phyloP scores from a whole-genome alignment of 2,888 invertebrate genomes.

The Deroplatys truncata region DNA sequence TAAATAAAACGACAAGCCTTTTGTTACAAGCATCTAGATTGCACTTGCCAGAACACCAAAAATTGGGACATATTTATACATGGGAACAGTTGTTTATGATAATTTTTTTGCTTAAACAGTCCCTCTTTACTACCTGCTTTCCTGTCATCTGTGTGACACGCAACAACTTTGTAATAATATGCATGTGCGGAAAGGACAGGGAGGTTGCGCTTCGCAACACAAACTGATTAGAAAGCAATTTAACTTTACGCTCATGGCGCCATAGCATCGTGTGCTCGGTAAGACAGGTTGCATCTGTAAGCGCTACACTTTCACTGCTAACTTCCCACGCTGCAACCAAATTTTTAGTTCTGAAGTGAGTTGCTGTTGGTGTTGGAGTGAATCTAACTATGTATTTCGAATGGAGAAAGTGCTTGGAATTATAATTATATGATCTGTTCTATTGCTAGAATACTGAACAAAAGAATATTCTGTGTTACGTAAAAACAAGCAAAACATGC shows the following conservation, averaged over 20 bases:
- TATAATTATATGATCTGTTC: too few relatives aligned
- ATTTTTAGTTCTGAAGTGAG: background rate
- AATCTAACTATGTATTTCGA: background rate
- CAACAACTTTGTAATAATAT: background rate
- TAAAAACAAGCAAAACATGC: too few relatives aligned
- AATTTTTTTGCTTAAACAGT: background rate
- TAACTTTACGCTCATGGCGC: background rate
- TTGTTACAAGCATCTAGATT: too few relatives aligned
- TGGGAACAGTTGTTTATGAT: too few relatives aligned
- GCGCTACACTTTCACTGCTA: background rate
- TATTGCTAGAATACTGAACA: too few relatives aligned
- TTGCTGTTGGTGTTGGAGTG: background rate
- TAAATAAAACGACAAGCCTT: too few relatives aligned
- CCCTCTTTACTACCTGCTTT: background rate
- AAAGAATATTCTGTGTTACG: too few relatives aligned
- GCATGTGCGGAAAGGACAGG: background rate
- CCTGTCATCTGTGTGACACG: background rate
- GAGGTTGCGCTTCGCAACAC: background rate
- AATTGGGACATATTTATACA: too few relatives aligned
- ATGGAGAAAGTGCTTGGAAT: too few relatives aligned
- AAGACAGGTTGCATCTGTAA: background rate
- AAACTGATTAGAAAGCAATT: slow-evolving; percentile 7
- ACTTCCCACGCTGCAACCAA: background rate
- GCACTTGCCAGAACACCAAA: too few relatives aligned
- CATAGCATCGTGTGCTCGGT: too few relatives aligned